Conservation (phyloP, 2,888 invertebrate species). For the Pinctada fucata region DNA sequence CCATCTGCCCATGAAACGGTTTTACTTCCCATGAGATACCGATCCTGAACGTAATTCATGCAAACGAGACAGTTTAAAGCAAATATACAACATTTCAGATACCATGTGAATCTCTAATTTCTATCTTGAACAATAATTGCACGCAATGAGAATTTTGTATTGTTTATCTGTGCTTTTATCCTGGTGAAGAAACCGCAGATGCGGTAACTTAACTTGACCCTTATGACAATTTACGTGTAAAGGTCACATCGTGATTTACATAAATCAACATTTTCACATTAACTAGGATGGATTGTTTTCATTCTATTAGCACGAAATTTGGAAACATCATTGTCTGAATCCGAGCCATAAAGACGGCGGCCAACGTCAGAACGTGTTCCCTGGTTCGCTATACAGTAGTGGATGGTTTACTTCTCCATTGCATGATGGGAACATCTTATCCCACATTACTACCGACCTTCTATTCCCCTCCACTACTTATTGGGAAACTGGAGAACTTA, state of each 20-base stretch:
- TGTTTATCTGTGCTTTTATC: slow-evolving; percentile 42
- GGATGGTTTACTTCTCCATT: not conserved
- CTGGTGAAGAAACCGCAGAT: slow-evolving; percentile 43
- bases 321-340: not conserved
- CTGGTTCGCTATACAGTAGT: not conserved
- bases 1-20: slow-evolving; percentile 36
- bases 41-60: slow-evolving; percentile 30
- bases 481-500: not conserved
- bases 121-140: slow-evolving; percentile 43
- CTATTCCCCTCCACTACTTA: not conserved
- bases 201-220: slow-evolving; percentile 33
- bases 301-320: slow-evolving; percentile 29
- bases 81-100: slow-evolving; percentile 45
- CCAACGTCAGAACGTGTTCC: not conserved
- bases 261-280: slow-evolving; percentile 39
- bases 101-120: slow-evolving; percentile 38
- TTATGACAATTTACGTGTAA: slow-evolving; percentile 39
- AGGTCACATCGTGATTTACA: slow-evolving; percentile 32
- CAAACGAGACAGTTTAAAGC: slow-evolving; percentile 39
- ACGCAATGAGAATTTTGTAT: slow-evolving; percentile 45
- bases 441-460: not conserved
- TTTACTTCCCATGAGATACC: slow-evolving; percentile 35
- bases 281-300: slow-evolving; percentile 31
- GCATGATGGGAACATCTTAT: not conserved
- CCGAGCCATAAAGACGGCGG: not conserved